These are phyloP conservation scores for Ariopsis seemanni DNA, from an alignment of 2,113 vertebrate genomes.

Conservation along the genomic window DNA sequence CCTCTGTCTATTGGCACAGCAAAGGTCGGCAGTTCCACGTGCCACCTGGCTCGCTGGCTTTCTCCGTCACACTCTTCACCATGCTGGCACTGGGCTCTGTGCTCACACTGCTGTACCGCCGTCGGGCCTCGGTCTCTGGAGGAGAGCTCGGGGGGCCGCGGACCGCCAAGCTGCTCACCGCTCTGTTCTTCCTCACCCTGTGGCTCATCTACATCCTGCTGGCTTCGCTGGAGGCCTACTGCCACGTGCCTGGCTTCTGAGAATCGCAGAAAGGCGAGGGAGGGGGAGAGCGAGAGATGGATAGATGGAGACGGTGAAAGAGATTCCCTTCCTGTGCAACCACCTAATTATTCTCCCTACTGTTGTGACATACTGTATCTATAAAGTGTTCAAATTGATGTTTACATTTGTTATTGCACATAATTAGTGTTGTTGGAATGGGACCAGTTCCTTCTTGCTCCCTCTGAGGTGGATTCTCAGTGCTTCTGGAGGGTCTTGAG, in stretches of 20 bases:
- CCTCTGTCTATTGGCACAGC: conserved; percentile 75
- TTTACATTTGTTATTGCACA: conserved; percentile 51
- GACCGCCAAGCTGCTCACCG: conserved; percentile 77
- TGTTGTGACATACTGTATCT: conserved; percentile 40
- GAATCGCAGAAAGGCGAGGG: not conserved
- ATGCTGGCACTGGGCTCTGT: conserved; percentile 72
- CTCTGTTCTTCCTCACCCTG: conserved; percentile 70
- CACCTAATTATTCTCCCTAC: conserved; percentile 37
- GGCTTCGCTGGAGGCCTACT: conserved; percentile 79
- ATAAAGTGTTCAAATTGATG: conserved; percentile 48
- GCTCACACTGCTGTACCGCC: conserved; percentile 75
- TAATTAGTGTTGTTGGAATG: conserved; percentile 41
- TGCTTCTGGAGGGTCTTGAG: conserved; percentile 27
- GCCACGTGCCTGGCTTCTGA: conserved; percentile 78
- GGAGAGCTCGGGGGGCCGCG: conserved; percentile 82
- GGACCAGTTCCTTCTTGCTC: conserved; percentile 38
- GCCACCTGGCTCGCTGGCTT: conserved; percentile 78
- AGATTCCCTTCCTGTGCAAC: conserved; percentile 38
- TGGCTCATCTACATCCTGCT: conserved; percentile 82
- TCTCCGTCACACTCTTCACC: conserved; percentile 82
- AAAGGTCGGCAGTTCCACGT: conserved; percentile 74
- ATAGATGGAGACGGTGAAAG: not conserved
- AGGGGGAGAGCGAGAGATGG: not conserved
- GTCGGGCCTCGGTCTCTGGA: conserved; percentile 67
- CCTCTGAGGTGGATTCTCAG: conserved; percentile 22